These are phyloP conservation scores for Dryadula phaetusa DNA, from an alignment of 2,888 invertebrate genomes.

Conservation along the genomic window DNA sequence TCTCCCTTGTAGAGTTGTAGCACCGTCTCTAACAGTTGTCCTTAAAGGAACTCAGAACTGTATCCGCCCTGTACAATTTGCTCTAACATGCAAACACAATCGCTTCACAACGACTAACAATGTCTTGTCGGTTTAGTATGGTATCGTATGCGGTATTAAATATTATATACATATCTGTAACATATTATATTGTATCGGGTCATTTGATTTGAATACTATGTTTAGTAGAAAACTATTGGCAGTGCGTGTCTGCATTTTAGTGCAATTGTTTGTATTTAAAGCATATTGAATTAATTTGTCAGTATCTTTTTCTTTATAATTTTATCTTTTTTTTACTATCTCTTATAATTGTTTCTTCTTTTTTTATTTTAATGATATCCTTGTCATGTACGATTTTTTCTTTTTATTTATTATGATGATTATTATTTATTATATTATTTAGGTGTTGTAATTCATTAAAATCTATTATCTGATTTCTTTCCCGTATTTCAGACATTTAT, in stretches of 20 bases:
- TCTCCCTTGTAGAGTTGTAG: no score
- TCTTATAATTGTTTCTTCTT: conserved; percentile 32
- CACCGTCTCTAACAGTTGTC: conserved; percentile 15
- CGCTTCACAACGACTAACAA: conserved; percentile 84
- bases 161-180: conserved; percentile 76
- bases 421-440: neutral
- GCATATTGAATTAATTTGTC: conserved; percentile 80
- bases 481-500: conserved; percentile 57
- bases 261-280: conserved; percentile 78
- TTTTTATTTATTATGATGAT: conserved; percentile 2
- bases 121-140: conserved; percentile 79
- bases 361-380: conserved; percentile 16
- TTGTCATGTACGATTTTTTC: conserved; percentile 11
- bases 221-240: conserved; percentile 67
- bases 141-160: conserved; percentile 82
- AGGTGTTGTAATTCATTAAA: neutral
- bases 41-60: conserved; percentile 41
- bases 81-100: conserved; percentile 85
- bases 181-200: conserved; percentile 77
- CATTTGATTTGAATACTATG: conserved; percentile 66
- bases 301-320: conserved; percentile 30
- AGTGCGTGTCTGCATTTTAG: conserved; percentile 85
- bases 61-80: conserved; percentile 77
- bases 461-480: neutral
- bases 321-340: neutral